These are phyloP conservation scores for Zeugodacus cucurbitae DNA, from an alignment of 1,140 invertebrate species.

Conservation along the genomic window DNA sequence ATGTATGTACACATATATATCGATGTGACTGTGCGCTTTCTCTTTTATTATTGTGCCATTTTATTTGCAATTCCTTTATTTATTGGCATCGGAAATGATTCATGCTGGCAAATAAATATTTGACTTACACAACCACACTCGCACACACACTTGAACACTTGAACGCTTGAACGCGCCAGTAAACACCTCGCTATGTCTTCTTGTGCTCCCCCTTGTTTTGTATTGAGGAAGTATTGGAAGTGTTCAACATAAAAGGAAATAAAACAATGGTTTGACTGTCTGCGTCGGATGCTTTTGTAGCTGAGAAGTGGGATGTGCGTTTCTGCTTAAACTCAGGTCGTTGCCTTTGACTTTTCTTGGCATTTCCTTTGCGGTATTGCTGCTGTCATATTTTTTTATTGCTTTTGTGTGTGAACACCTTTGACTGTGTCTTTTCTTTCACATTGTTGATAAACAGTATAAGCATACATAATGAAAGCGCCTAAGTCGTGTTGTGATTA, in stretches of 20 bases:
- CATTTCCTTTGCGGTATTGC: conserved; percentile 13
- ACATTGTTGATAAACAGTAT: not conserved
- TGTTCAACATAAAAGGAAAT: not conserved
- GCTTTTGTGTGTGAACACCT: not conserved
- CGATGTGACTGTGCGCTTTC: not conserved
- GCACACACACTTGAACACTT: not conserved
- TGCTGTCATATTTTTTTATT: conserved; percentile 6
- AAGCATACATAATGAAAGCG: no score
- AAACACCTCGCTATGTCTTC: not conserved
- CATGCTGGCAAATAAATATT: conserved; percentile 31
- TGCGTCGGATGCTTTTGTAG: not conserved
- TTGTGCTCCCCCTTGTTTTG: not conserved
- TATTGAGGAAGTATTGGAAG: not conserved
- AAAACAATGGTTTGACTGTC: not conserved
- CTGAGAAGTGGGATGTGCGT: not conserved
- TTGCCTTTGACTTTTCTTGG: not conserved
- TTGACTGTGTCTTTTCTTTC: not conserved
- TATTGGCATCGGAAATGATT: conserved; percentile 33
- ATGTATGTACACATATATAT: not conserved
- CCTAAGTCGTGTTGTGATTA: no score
- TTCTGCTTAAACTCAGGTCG: not conserved
- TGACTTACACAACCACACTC: not conserved
- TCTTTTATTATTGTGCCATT: not conserved
- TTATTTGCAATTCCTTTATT: conserved; percentile 17
- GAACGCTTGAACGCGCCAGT: not conserved